Conservation (phyloP, 1,140 invertebrate genomes). For the Leguminivora glycinivorella region DNA sequence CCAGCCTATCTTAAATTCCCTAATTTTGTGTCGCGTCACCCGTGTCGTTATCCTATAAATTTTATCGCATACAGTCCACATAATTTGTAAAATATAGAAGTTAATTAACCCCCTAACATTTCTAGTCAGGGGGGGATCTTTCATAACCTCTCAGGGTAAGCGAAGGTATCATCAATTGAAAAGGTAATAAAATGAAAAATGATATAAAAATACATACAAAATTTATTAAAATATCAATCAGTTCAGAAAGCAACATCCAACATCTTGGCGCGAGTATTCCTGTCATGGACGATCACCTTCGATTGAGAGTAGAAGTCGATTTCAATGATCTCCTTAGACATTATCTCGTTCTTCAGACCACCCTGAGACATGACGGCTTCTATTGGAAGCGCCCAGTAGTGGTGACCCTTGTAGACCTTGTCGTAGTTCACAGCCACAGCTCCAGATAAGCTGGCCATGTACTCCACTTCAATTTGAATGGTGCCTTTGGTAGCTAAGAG, state of each 20-base stretch:
- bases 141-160: too few relatives aligned
- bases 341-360: constrained; percentile 32
- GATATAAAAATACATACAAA: not conserved
- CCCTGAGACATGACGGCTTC: constrained; percentile 37
- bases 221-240: not conserved
- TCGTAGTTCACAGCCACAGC: constrained; percentile 45
- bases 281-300: constrained; percentile 41
- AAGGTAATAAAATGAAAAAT: not conserved
- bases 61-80: too few relatives aligned
- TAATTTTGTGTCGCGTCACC: too few relatives aligned
- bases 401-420: constrained; percentile 41
- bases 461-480: constrained; percentile 45
- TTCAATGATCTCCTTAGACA: constrained; percentile 42
- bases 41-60: too few relatives aligned
- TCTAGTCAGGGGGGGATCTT: too few relatives aligned
- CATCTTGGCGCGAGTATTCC: not conserved
- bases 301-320: constrained; percentile 43
- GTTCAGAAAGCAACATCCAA: not conserved
- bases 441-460: constrained; percentile 46
- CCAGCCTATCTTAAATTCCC: too few relatives aligned
- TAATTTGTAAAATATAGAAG: too few relatives aligned
- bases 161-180: not conserved
- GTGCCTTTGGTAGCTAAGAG: constrained; percentile 38
- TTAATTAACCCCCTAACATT: too few relatives aligned
- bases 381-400: constrained; percentile 49